Conservation (phyloP, 2,888 invertebrate genomes). For the Drosophila greeni region DNA sequence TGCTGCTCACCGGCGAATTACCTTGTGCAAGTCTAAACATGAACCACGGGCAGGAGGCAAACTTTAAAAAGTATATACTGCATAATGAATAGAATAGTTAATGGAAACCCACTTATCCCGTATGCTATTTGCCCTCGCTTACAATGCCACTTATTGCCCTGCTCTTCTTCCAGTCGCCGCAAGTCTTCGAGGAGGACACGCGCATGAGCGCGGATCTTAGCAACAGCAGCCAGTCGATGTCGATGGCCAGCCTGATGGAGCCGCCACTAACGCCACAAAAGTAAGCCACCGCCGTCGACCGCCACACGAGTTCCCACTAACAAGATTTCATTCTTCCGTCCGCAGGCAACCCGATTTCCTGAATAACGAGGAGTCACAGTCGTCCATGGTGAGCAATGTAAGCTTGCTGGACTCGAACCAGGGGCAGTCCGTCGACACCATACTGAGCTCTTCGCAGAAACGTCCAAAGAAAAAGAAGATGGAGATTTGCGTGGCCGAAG, state of each 20-base stretch:
- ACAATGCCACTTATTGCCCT: not conserved
- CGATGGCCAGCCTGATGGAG: conserved; percentile 62
- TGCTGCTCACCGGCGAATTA: conserved; percentile 23
- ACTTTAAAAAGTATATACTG: not conserved
- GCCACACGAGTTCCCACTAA: not conserved
- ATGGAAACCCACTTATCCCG: not conserved
- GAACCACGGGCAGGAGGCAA: not conserved
- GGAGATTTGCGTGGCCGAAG: conserved; percentile 80
- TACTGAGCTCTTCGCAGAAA: conserved; percentile 72
- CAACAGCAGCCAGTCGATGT: conserved; percentile 64
- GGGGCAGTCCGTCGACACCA: conserved; percentile 58
- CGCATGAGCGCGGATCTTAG: conserved; percentile 86
- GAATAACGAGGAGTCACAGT: conserved; percentile 86
- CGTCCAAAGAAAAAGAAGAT: conserved; percentile 79
- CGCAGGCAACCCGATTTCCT: conserved; percentile 77
- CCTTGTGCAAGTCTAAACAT: conserved; percentile 20
- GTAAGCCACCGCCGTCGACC: conserved; percentile 47
- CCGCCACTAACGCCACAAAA: conserved; percentile 64
- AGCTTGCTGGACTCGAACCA: conserved; percentile 76
- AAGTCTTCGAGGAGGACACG: conserved; percentile 86
- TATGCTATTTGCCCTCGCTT: not conserved
- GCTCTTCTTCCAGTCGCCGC: conserved; percentile 75
- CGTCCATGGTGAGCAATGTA: conserved; percentile 86
- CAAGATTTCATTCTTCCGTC: not conserved
- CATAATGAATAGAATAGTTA: not conserved